Percentiles rank a stretch among this genome's conserved stretches.
phyloP scores from a whole-genome alignment of 2,888 invertebrate genomes.

The Harpagoxenus sublaevis region DNA sequence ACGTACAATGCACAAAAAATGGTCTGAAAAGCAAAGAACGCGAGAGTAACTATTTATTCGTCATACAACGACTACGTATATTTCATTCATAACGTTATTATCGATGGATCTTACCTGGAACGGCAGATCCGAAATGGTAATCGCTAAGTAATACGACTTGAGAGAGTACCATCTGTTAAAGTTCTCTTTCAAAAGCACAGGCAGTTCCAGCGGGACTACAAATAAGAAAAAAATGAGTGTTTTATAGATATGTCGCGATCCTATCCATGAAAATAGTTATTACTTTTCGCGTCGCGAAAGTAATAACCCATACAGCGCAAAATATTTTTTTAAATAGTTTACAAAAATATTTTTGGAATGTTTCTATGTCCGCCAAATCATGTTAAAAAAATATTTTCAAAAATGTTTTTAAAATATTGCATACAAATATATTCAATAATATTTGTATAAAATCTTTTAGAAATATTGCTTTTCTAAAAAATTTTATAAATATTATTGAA shows the following conservation, averaged over 20 bases:
- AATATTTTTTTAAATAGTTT: no score
- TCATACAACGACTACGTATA: background rate
- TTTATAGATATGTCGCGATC: background rate
- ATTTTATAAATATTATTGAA: no score
- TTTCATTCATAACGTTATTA: background rate
- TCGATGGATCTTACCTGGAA: slow-evolving; percentile 92
- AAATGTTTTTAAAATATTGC: no score
- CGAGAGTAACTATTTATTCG: background rate
- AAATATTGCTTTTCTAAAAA: no score
- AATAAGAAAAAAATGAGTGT: slow-evolving; percentile 40
- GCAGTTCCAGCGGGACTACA: slow-evolving; percentile 97
- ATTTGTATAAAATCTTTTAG: no score
- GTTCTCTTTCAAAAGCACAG: slow-evolving; percentile 97
- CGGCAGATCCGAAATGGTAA: slow-evolving; percentile 98
- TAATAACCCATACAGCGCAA: background rate
- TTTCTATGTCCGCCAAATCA: no score
- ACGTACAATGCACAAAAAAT: slow-evolving; percentile 97
- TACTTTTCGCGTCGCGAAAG: background rate
- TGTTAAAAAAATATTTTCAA: no score
- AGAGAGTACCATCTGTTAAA: slow-evolving; percentile 99
- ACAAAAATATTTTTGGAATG: no score
- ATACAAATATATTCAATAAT: no score
- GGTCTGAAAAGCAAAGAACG: slow-evolving; percentile 89
- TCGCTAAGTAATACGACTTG: slow-evolving; percentile 97
- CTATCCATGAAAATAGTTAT: background rate